phyloP scores from a whole-genome alignment of 2,797 vertebrate genomes.

The Alosa sapidissima region DNA sequence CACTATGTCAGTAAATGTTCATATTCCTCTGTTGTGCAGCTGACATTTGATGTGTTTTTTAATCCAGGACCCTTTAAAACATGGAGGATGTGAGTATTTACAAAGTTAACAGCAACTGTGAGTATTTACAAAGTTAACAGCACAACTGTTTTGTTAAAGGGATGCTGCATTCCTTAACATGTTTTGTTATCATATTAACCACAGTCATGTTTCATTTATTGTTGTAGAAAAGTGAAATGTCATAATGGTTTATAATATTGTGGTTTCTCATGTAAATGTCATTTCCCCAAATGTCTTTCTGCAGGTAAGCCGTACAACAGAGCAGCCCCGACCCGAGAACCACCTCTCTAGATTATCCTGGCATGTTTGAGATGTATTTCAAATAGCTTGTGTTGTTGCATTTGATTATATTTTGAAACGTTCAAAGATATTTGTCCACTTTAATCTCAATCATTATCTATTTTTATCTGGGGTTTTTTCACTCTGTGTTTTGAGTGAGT shows the following conservation, averaged over 20 bases:
- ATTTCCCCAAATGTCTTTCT: not conserved
- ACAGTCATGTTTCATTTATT: not conserved
- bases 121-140: not conserved
- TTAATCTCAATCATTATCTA: not conserved
- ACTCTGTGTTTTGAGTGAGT: not conserved
- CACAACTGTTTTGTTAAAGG: not conserved
- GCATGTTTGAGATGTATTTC: not conserved
- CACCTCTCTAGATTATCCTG: not conserved
- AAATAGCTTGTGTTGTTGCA: not conserved
- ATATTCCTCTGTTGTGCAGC: not conserved
- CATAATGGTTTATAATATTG: not conserved
- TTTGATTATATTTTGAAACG: not conserved
- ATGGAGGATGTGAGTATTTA: not conserved
- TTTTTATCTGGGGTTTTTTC: not conserved
- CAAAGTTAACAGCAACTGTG: not conserved
- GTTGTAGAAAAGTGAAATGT: not conserved
- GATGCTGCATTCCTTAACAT: not conserved
- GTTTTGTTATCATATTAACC: not conserved
- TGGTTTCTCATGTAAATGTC: not conserved
- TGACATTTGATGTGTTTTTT: not conserved
- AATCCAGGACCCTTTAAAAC: not conserved
- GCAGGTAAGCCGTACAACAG: not conserved
- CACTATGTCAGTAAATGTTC: not conserved
- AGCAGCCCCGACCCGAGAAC: not conserved
- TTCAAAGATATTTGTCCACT: not conserved